Base-by-base conservation (phyloP, 2,113 vertebrate genomes). In the Tachycineta bicolor region DNA sequence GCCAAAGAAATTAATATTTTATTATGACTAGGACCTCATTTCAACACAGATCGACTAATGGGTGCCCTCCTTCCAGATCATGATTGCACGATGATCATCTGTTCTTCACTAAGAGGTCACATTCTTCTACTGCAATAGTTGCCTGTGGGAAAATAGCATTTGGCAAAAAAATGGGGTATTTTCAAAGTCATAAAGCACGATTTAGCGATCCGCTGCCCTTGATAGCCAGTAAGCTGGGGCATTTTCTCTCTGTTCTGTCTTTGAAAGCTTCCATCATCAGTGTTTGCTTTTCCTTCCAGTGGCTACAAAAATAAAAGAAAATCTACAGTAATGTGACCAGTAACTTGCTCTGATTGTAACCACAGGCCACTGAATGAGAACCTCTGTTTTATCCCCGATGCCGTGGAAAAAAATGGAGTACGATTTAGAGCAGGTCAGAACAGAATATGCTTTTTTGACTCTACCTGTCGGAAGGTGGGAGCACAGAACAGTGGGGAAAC, bases 171-270 rank as follows among this genome's bases (percentile, higher is more conserved):
- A 59, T 2, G 11, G 34, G 29, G 8, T 24, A 76, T 85, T 91
- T 94, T 82, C 31, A 28, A 60, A 73, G n/a, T 76, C 22, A 39
- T 53, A 37, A 77, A 64, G 31, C 18, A 4, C 16, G 23, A 10
- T 78, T 83, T n/a, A 78, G 41, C 87, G 29, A 79, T 29, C 71
- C 67, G 0, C 21, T 88, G 39, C 56, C 19, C 52, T 67, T 91
- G 49, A 49, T 90, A 87, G 12, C 29, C 0, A 2, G 0, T 55
- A 37, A 24, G 5, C 56, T 70, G 53, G 43, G 43, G 11, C 11
- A 10, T 71, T 90, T 90, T 63, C 23, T 56, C 6, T 34, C 37
- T 56, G 29, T 55, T 49, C n/a, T 60, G n/a, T n/a, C 31, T 59
- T 65, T 87, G 73, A 80, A 94, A 89, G 67, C 17, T 21, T 86